Conservation (phyloP, 2,888 invertebrate species). For the Corbicula japonica region DNA sequence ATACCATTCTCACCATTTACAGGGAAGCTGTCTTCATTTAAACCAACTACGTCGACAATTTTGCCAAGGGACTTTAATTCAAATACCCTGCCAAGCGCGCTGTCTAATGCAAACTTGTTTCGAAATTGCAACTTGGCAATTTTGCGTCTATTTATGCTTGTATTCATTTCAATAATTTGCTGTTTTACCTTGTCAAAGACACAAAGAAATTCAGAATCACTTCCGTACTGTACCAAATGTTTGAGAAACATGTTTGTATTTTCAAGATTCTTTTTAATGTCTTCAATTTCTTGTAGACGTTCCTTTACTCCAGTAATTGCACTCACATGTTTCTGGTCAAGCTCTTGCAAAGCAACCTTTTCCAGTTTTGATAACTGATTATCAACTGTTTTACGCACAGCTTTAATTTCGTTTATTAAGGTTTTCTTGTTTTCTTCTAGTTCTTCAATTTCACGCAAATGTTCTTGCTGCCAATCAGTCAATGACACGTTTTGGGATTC, state of each 20-base stretch:
- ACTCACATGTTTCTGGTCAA: conserved; percentile 68
- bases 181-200: conserved; percentile 72
- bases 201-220: conserved; percentile 73
- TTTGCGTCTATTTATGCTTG: conserved; percentile 68
- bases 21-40: conserved; percentile 70
- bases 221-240: conserved; percentile 71
- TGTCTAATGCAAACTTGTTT: conserved; percentile 69
- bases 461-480: conserved; percentile 70
- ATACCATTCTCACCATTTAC: conserved; percentile 66
- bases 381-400: conserved; percentile 66
- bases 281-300: conserved; percentile 69
- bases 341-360: conserved; percentile 60
- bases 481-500: conserved; percentile 64
- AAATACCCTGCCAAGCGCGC: conserved; percentile 60
- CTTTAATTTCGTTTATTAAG: conserved; percentile 68
- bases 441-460: conserved; percentile 67
- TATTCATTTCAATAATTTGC: conserved; percentile 72
- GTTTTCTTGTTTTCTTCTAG: conserved; percentile 65
- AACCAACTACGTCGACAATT: conserved; percentile 71
- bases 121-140: conserved; percentile 68
- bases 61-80: conserved; percentile 69
- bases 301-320: conserved; percentile 65
- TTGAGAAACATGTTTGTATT: conserved; percentile 69
- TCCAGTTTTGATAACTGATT: conserved; percentile 66
- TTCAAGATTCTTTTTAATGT: conserved; percentile 70